These are phyloP conservation scores for Dasysyrphus tricinctus DNA, from an alignment of 2,888 invertebrate species.

Conservation along the genomic window DNA sequence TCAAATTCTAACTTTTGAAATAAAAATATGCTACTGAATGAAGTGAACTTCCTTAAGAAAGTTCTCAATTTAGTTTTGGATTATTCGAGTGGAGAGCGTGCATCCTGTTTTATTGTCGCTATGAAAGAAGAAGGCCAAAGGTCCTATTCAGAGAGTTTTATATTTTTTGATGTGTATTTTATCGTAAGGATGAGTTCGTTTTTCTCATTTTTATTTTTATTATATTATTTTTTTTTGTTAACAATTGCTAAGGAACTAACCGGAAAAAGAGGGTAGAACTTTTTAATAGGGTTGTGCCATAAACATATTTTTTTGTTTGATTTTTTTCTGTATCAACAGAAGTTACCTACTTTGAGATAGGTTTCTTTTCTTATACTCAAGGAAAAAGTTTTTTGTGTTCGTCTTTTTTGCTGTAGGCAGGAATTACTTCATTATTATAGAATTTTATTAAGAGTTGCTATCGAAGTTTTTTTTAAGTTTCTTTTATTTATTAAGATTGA, in stretches of 20 bases:
- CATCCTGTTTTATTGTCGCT: slow-evolving; percentile 65
- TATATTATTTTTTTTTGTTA: slow-evolving; percentile 25
- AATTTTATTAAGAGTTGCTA: slow-evolving; percentile 37
- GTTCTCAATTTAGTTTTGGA: slow-evolving; percentile 62
- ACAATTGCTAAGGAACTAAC: slow-evolving; percentile 23
- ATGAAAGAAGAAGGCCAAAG: slow-evolving; percentile 14
- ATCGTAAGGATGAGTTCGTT: slow-evolving; percentile 39
- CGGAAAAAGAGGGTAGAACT: slow-evolving; percentile 35
- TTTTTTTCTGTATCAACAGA: slow-evolving; percentile 23
- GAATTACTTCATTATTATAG: slow-evolving; percentile 22
- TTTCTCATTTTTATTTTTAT: not conserved
- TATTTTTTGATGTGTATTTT: slow-evolving; percentile 51
- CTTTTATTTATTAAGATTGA: slow-evolving; percentile 25
- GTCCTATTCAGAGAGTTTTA: slow-evolving; percentile 22
- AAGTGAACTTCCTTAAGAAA: slow-evolving; percentile 63
- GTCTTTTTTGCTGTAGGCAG: not conserved
- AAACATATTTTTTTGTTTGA: slow-evolving; percentile 34
- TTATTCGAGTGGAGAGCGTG: slow-evolving; percentile 61
- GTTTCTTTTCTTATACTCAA: slow-evolving; percentile 7
- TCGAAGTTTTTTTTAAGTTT: slow-evolving; percentile 15
- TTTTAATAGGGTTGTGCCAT: slow-evolving; percentile 43
- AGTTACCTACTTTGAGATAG: slow-evolving; percentile 33
- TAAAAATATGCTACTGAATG: slow-evolving; percentile 58
- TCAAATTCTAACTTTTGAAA: slow-evolving; percentile 1
- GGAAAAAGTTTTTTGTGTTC: not conserved